phyloP scores from a whole-genome alignment of 2,888 invertebrate species.

The Drosophila yooni region DNA sequence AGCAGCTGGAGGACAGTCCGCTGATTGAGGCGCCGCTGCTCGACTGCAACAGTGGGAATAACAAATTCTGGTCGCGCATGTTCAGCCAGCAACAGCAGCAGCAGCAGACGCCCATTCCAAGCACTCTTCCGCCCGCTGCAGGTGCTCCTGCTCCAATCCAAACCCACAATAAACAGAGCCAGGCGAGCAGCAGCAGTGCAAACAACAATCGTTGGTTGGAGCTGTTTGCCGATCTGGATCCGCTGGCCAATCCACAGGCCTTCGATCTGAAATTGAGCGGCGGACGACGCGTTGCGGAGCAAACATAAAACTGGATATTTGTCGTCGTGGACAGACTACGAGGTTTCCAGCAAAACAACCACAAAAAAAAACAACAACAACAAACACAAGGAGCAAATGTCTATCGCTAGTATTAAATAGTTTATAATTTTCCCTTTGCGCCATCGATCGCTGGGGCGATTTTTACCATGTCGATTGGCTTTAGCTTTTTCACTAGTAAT shows the following conservation, averaged over 20 bases:
- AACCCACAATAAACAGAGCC: slow-evolving; percentile 24
- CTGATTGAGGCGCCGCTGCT: slow-evolving; percentile 54
- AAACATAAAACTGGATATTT: slow-evolving; percentile 70
- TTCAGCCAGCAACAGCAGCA: slow-evolving; percentile 54
- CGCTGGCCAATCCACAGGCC: slow-evolving; percentile 81
- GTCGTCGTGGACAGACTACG: slow-evolving; percentile 6
- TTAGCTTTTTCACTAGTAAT: slow-evolving; percentile 49
- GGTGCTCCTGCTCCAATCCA: slow-evolving; percentile 12
- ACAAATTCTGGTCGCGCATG: slow-evolving; percentile 72
- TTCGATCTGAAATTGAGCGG: slow-evolving; percentile 82
- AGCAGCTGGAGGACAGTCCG: slow-evolving; percentile 63
- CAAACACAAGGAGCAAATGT: slow-evolving; percentile 1
- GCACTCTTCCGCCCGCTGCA: slow-evolving; percentile 18
- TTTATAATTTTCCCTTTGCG: slow-evolving; percentile 20
- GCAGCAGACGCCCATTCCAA: slow-evolving; percentile 46
- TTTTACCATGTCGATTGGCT: slow-evolving; percentile 26
- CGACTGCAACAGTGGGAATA: slow-evolving; percentile 46
- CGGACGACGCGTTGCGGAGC: slow-evolving; percentile 76
- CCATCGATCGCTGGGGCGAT: slow-evolving; percentile 29
- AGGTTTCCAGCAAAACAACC: slow-evolving; percentile 44
- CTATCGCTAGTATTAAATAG: slow-evolving; percentile 35
- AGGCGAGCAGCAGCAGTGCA: slow-evolving; percentile 27
- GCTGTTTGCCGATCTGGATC: slow-evolving; percentile 82
- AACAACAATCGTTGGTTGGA: slow-evolving; percentile 80
- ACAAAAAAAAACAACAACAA: slow-evolving; percentile 6